A percentile compares a stretch with the other conserved stretches of the same genome.
Evolutionary conservation across 2,113 vertebrate genomes (phyloP).

Genomic region (Peromyscus polionotus): DNA sequence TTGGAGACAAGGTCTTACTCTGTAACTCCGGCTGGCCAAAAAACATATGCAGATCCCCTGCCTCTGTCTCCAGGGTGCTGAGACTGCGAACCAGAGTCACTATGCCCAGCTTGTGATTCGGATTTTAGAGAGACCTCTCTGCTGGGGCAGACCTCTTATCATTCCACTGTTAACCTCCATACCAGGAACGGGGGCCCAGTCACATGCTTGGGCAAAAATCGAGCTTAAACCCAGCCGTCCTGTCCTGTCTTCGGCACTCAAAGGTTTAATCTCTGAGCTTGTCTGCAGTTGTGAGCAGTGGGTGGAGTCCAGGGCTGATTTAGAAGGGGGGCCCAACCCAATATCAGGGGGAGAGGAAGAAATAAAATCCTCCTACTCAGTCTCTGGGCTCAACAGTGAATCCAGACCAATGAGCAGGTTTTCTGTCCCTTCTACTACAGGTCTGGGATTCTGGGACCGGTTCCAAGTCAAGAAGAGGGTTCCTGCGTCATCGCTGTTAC

Average conservation of each 20-base stretch:
- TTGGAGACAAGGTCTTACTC: not conserved
- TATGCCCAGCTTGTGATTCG: not conserved
- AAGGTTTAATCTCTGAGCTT: not conserved
- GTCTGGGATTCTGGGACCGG: not conserved
- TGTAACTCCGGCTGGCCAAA: not conserved
- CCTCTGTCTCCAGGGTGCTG: not conserved
- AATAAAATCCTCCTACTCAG: not conserved
- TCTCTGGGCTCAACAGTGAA: not conserved
- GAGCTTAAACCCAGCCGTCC: not conserved
- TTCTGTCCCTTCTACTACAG: not conserved
- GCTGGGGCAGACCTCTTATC: not conserved
- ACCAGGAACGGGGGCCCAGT: not conserved
- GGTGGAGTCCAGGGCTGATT: not conserved
- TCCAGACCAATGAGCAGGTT: not conserved
- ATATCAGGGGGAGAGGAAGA: not conserved
- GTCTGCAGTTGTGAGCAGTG: not conserved
- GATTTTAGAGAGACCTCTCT: not conserved
- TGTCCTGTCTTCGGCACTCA: not conserved
- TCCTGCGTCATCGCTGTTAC: not conserved
- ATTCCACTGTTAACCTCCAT: not conserved
- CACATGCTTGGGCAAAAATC: not conserved
- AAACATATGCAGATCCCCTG: not conserved
- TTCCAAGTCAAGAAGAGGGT: not conserved
- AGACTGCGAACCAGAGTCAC: not conserved
- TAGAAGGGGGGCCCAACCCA: not conserved